Conservation (phyloP, 2,888 invertebrate genomes). For the Aphrophora alni region DNA sequence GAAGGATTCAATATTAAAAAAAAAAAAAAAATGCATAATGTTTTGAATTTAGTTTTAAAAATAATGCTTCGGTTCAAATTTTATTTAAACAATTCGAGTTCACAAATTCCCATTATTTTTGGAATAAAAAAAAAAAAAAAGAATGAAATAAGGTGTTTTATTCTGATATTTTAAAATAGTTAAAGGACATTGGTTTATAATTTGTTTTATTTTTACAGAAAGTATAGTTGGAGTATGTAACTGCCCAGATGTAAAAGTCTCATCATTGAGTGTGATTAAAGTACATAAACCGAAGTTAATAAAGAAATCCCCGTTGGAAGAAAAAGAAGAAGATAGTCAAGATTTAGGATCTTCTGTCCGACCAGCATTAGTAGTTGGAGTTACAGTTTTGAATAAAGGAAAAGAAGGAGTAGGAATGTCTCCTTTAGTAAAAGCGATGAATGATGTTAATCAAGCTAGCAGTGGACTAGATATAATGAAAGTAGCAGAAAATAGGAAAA, state of each 20-base stretch:
- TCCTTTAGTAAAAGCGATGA: slow-evolving; percentile 72
- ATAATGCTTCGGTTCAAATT: too few species aligned
- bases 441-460: slow-evolving; percentile 76
- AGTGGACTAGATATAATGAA: slow-evolving; percentile 62
- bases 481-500: slow-evolving; percentile 51
- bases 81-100: too few species aligned
- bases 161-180: not conserved
- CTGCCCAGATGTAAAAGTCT: slow-evolving; percentile 26
- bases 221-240: slow-evolving; percentile 10
- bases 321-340: not conserved
- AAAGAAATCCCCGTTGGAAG: not conserved
- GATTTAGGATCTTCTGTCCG: not conserved
- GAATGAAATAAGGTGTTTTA: too few species aligned
- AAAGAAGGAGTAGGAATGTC: slow-evolving; percentile 16
- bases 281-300: not conserved
- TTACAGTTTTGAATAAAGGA: slow-evolving; percentile 21
- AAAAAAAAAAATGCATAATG: too few species aligned
- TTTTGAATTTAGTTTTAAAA: too few species aligned
- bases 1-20: too few species aligned
- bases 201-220: slow-evolving; percentile 22
- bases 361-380: slow-evolving; percentile 30
- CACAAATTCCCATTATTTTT: too few species aligned
- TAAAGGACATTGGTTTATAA: too few species aligned
- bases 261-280: slow-evolving; percentile 33
- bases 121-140: too few species aligned